These are phyloP conservation scores for Euborellia annulipes DNA, from an alignment of 1,140 invertebrate species.

Conservation along the genomic window DNA sequence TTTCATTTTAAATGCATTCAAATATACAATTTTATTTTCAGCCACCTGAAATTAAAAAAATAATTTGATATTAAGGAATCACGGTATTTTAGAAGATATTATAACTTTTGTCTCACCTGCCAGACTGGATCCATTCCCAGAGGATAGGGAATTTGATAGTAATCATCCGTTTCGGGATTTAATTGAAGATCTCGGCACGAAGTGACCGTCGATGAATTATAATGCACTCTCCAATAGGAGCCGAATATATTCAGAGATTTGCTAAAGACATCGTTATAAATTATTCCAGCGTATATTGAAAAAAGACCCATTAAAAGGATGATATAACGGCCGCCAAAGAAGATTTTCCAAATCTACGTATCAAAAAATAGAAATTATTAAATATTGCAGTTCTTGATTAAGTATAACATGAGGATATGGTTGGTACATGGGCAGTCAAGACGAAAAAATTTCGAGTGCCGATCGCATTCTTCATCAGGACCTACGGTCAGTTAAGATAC, in stretches of 20 bases:
- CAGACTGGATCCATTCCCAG: slow-evolving; percentile 90
- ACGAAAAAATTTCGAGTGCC: too few species aligned
- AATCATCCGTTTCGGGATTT: slow-evolving; percentile 42
- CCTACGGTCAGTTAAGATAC: too few species aligned
- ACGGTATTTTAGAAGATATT: too few species aligned
- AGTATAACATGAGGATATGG: too few species aligned
- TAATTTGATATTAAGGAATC: too few species aligned
- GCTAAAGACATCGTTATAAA: slow-evolving; percentile 98
- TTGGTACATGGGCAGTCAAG: too few species aligned
- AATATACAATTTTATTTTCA: slow-evolving; percentile 75
- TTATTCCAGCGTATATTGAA: slow-evolving; percentile 94
- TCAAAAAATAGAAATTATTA: slow-evolving; percentile 5
- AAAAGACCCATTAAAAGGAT: slow-evolving; percentile 96
- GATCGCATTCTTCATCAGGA: too few species aligned
- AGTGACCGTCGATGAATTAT: slow-evolving; percentile 33
- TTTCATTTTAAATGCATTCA: slow-evolving; percentile 92
- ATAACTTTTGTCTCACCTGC: slow-evolving; percentile 39
- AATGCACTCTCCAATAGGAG: slow-evolving; percentile 61
- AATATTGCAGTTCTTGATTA: not conserved
- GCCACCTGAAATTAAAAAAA: slow-evolving; percentile 25
- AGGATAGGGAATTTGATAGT: slow-evolving; percentile 56
- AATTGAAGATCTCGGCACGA: slow-evolving; percentile 41
- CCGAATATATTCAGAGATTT: slow-evolving; percentile 96
- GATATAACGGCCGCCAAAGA: slow-evolving; percentile 96
- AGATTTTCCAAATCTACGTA: slow-evolving; percentile 84